Evolutionary conservation across 2,888 invertebrate genomes (phyloP).

Genomic region (Athrips mouffetella): DNA sequence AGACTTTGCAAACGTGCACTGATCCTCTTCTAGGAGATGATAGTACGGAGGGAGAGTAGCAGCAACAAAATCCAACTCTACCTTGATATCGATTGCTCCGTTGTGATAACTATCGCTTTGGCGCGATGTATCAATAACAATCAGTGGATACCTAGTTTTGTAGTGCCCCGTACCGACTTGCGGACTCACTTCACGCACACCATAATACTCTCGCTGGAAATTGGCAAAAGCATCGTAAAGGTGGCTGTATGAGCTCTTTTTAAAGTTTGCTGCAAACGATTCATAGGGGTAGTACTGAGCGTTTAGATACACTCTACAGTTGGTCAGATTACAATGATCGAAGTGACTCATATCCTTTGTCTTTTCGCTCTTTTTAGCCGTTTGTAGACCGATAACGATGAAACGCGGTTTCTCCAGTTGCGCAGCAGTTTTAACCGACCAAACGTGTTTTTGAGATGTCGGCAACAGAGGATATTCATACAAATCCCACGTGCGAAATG

Average conservation of each 20-base stretch:
- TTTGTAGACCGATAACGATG: conserved; percentile 47
- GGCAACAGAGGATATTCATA: conserved; percentile 45
- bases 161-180: no score
- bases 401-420: no score
- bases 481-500: conserved; percentile 45
- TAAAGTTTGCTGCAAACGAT: conserved; percentile 10
- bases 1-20: no score
- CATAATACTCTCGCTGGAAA: conserved; percentile 19
- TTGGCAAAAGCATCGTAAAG: conserved; percentile 11
- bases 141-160: no score
- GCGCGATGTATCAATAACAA: no score
- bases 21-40: no score
- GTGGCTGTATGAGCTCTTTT: background rate
- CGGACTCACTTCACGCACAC: no score
- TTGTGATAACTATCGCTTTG: conserved; percentile 30
- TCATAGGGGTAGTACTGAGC: conserved; percentile 33
- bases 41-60: no score
- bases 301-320: conserved; percentile 24
- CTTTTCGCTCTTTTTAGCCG: conserved; percentile 18
- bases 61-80: conserved; percentile 33
- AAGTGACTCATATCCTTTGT: conserved; percentile 17
- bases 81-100: conserved; percentile 29
- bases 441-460: conserved; percentile 33
- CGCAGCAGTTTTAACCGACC: conserved; percentile 39
- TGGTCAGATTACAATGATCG: conserved; percentile 24